Base-by-base conservation (phyloP, 2,113 vertebrate genomes). In the Thryonomys swinderianus region DNA sequence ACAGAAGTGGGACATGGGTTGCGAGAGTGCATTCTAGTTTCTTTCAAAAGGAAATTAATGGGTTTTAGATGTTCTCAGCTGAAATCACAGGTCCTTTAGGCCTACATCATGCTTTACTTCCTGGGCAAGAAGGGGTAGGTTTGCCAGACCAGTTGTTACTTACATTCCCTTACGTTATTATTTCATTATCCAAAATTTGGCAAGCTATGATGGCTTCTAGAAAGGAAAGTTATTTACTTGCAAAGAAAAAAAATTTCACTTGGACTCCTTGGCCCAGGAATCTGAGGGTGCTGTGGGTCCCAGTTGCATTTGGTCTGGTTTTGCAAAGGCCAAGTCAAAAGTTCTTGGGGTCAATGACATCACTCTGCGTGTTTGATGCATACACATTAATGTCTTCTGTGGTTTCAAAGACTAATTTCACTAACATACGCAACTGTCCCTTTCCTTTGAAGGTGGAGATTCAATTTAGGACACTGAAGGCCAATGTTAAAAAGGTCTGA, bases 131-230 rank as follows among this genome's bases (percentile, higher is more conserved):
- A 67, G 79, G 87, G 62, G 62, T 79, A 71, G 83, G 53, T 37
- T 40, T 66, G 14, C 59, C 81, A 20, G 6, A 53, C 67, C 45
- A 73, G 62, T 90, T 62, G n/a, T 92, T 94, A 79, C 76, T 97
- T 84, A 84, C 74, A 9, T 82, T 73, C 80, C 71, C 45, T 79
- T 64, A 57, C 57, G 55, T 89, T 95, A 90, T 78, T 74, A 88
- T 88, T 94, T 96, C 91, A 90, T 85, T 94, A 95, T 88, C 79
- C 51, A 61, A 94, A 94, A 94, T 55, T 93, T 89, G 96, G 67
- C 85, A 88, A 96, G 86, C 91, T 87, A 18, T 76, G 79, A 85
- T 71, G 37, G 32, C 91, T 95, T 95, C 95, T 95, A 95, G 62
- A 93, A 96, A 96, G 45, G 85, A 55, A 27, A 53, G 59, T 92